Percentiles rank a stretch among this genome's conserved stretches.
phyloP scores from a whole-genome alignment of 1,140 invertebrate species.

The Caenorhabditis tropicalis region DNA sequence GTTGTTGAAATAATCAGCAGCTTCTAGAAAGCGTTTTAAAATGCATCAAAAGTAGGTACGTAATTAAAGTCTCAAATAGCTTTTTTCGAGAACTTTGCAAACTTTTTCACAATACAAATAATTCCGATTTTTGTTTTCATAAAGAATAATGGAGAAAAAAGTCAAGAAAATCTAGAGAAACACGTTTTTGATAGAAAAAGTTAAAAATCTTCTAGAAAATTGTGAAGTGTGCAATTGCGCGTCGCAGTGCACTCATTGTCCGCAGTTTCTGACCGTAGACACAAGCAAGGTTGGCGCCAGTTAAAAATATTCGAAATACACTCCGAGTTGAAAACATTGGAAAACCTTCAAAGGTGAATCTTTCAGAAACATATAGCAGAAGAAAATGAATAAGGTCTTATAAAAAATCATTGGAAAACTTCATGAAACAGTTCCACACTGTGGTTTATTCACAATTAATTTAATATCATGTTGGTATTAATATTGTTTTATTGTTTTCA shows the following conservation, averaged over 20 bases:
- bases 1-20: not conserved
- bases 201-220: conserved; percentile 26
- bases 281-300: not conserved
- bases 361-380: no score
- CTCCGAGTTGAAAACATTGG: not conserved
- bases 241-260: not conserved
- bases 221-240: conserved; percentile 4
- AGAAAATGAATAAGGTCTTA: no score
- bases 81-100: no score
- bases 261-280: not conserved
- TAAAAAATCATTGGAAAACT: no score
- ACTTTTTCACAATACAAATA: no score
- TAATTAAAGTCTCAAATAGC: not conserved
- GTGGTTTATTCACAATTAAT: no score
- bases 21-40: conserved; percentile 11
- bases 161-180: not conserved
- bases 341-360: no score
- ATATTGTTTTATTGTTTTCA: no score
- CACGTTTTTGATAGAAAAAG: not conserved
- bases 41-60: not conserved
- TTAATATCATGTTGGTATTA: no score
- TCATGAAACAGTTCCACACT: no score
- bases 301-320: not conserved
- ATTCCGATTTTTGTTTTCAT: no score
- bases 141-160: not conserved